These are phyloP conservation scores for Peromyscus attwateri DNA, from an alignment of 2,797 vertebrate species.

Conservation along the genomic window DNA sequence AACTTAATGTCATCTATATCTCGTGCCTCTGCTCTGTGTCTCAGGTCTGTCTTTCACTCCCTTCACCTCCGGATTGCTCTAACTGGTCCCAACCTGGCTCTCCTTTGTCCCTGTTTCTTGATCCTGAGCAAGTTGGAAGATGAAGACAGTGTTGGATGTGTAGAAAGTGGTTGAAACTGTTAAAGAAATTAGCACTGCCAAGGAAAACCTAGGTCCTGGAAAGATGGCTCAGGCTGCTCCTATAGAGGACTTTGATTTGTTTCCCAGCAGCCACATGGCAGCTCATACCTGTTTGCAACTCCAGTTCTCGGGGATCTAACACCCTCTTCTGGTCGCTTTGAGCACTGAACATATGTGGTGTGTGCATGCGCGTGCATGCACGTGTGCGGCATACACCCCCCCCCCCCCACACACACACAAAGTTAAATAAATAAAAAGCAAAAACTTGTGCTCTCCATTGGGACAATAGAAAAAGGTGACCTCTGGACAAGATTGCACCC, in stretches of 20 bases:
- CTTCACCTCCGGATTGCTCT: rapidly evolving
- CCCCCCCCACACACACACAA: background rate
- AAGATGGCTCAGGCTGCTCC: background rate
- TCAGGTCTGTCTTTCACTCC: rapidly evolving
- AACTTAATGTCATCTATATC: no score
- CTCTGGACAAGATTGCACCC: background rate
- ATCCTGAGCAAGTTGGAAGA: background rate
- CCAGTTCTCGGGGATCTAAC: background rate
- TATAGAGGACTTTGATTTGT: background rate
- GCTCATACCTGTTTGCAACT: background rate
- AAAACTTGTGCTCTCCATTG: background rate
- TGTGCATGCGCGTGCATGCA: no score
- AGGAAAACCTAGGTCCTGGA: background rate
- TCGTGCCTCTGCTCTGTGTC: no score
- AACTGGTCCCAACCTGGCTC: no score
- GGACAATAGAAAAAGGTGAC: background rate
- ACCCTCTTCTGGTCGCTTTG: background rate
- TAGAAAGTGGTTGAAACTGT: background rate
- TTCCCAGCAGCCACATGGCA: background rate
- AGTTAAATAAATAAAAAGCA: background rate
- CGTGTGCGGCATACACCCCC: no score
- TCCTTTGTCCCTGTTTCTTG: background rate
- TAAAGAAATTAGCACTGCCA: background rate
- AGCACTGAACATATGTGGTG: background rate
- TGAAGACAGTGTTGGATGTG: background rate